Conservation (phyloP, 2,888 invertebrate species). For the Ariolimax columbianus region DNA sequence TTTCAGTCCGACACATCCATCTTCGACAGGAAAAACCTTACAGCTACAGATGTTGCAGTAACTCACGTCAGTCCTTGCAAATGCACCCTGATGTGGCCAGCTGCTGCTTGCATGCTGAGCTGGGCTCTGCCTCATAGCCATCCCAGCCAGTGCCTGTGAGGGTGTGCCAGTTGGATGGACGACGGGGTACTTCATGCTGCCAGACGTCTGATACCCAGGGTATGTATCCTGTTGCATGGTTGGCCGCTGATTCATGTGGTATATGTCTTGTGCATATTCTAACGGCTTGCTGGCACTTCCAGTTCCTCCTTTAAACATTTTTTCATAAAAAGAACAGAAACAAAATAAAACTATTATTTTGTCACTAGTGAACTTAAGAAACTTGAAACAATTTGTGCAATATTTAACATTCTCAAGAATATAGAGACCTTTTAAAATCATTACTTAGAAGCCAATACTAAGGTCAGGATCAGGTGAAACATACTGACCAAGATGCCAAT, state of each 20-base stretch:
- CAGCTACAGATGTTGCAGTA: neutral
- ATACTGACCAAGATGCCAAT: too few relatives aligned
- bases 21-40: too few relatives aligned
- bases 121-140: slow-evolving; percentile 65
- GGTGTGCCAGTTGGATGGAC: slow-evolving; percentile 61
- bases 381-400: neutral
- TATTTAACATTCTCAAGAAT: too few relatives aligned
- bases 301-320: slow-evolving; percentile 11
- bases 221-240: slow-evolving; percentile 59
- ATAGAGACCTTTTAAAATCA: too few relatives aligned
- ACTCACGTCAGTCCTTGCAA: slow-evolving; percentile 64
- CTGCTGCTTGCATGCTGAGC: slow-evolving; percentile 59
- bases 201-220: slow-evolving; percentile 61
- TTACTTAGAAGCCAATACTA: too few relatives aligned
- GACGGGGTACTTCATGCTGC: slow-evolving; percentile 67
- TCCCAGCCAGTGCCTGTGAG: slow-evolving; percentile 57
- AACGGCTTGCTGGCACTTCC: slow-evolving; percentile 27
- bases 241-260: slow-evolving; percentile 54
- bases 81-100: slow-evolving; percentile 68
- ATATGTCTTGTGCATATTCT: slow-evolving; percentile 54
- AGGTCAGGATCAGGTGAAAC: too few relatives aligned
- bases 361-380: neutral
- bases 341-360: neutral
- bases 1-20: too few relatives aligned
- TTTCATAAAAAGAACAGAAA: neutral